These are phyloP conservation scores for Dissostichus mawsoni DNA, from an alignment of 2,113 vertebrate genomes.

Conservation along the genomic window DNA sequence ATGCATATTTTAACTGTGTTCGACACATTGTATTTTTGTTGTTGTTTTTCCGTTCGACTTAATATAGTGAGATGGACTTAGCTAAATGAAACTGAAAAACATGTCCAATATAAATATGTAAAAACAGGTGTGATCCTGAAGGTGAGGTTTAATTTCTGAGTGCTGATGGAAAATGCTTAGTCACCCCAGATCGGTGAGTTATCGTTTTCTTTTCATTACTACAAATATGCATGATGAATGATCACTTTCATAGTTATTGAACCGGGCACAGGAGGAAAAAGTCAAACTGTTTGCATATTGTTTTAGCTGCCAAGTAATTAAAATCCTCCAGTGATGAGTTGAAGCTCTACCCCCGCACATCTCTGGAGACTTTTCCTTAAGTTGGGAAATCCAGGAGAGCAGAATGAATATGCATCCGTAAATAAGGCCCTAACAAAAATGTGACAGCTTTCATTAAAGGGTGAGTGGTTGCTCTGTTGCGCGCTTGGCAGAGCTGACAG, in stretches of 20 bases:
- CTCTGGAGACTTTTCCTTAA: constrained; percentile 53
- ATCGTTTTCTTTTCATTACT: not conserved
- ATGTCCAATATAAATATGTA: not conserved
- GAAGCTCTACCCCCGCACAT: constrained; percentile 39
- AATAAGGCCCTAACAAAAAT: constrained; percentile 63
- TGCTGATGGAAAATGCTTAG: constrained; percentile 24
- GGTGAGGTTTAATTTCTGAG: not conserved
- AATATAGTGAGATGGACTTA: not conserved
- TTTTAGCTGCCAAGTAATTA: constrained; percentile 46
- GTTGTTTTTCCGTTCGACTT: not conserved
- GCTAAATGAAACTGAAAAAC: constrained; percentile 11
- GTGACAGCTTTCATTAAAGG: constrained; percentile 77
- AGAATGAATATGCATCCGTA: constrained; percentile 70
- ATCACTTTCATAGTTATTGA: constrained; percentile 58
- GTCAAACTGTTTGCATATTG: constrained; percentile 12
- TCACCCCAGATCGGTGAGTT: not conserved
- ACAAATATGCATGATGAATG: constrained; percentile 41
- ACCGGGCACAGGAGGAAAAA: constrained; percentile 19
- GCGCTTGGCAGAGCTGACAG: constrained; percentile 73
- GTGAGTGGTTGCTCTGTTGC: constrained; percentile 66
- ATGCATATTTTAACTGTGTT: constrained; percentile 32
- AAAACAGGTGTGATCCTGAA: constrained; percentile 7
- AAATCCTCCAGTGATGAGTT: constrained; percentile 44
- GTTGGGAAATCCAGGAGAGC: constrained; percentile 49
- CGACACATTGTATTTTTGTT: not conserved